Evolutionary conservation across 1,140 invertebrate species (phyloP).

Genomic region (Ectropis grisescens): DNA sequence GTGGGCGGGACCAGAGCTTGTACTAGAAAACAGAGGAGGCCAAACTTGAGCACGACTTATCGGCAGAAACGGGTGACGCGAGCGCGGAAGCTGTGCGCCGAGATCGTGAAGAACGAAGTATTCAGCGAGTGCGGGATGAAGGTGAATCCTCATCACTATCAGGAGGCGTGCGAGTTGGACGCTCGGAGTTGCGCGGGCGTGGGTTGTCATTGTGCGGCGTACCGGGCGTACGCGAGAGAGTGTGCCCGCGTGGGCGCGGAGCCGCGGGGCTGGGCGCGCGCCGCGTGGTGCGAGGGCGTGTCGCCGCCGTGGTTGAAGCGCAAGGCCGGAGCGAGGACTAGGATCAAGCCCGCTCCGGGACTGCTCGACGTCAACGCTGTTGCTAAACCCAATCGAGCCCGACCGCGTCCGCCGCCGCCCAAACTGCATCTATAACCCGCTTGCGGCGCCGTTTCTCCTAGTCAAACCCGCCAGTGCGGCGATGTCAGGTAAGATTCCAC

Average conservation of each 20-base stretch:
- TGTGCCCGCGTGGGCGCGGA: conserved; percentile 83
- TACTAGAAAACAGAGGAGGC: conserved; percentile 67
- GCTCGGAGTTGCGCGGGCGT: conserved; percentile 89
- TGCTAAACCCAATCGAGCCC: conserved; percentile 35
- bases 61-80: conserved; percentile 37
- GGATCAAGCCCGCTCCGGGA: conserved; percentile 12
- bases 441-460: conserved; percentile 40
- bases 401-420: conserved; percentile 47
- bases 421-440: conserved; percentile 31
- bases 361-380: conserved; percentile 28
- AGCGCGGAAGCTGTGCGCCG: conserved; percentile 60
- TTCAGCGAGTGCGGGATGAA: conserved; percentile 81
- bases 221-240: conserved; percentile 89
- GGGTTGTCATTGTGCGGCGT: conserved; percentile 89
- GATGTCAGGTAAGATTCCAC: conserved; percentile 39
- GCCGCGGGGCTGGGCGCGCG: conserved; percentile 75
- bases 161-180: conserved; percentile 88
- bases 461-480: conserved; percentile 52
- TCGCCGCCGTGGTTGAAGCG: conserved; percentile 37
- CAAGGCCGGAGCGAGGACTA: conserved; percentile 21
- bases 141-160: conserved; percentile 84
- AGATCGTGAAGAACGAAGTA: conserved; percentile 65
- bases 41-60: conserved; percentile 36
- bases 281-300: conserved; percentile 71
- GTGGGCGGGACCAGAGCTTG: conserved; percentile 84